These are phyloP conservation scores for Nomada flava DNA, from an alignment of 2,888 invertebrate genomes.

Conservation along the genomic window DNA sequence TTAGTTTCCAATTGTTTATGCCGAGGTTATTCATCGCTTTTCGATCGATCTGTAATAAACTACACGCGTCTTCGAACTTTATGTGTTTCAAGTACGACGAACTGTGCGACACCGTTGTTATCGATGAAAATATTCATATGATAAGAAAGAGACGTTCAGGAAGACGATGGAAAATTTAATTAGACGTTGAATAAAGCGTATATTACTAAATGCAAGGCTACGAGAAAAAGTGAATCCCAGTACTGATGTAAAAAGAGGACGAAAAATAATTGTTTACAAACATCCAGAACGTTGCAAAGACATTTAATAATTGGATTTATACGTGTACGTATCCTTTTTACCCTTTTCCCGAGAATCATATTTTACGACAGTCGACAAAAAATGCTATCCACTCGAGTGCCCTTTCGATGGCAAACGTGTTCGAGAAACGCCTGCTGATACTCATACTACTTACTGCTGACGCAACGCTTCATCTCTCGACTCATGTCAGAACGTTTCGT, in stretches of 20 bases:
- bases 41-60: background rate
- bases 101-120: background rate
- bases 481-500: background rate
- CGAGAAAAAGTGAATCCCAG: background rate
- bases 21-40: background rate
- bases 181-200: too few species aligned
- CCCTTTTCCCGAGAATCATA: background rate
- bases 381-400: conserved; percentile 16
- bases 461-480: background rate
- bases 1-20: background rate
- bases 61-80: background rate
- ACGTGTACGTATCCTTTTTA: background rate
- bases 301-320: background rate
- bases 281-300: background rate
- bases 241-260: too few species aligned
- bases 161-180: too few species aligned
- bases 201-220: too few species aligned
- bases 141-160: background rate
- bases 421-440: conserved; percentile 16
- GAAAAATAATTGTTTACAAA: background rate
- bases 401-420: background rate
- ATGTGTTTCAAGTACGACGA: background rate
- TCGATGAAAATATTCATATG: background rate
- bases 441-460: conserved; percentile 1
- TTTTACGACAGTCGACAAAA: conserved; percentile 1